Evolutionary conservation across 2,888 invertebrate species (phyloP).

Genomic region (Cylloceria caligata): DNA sequence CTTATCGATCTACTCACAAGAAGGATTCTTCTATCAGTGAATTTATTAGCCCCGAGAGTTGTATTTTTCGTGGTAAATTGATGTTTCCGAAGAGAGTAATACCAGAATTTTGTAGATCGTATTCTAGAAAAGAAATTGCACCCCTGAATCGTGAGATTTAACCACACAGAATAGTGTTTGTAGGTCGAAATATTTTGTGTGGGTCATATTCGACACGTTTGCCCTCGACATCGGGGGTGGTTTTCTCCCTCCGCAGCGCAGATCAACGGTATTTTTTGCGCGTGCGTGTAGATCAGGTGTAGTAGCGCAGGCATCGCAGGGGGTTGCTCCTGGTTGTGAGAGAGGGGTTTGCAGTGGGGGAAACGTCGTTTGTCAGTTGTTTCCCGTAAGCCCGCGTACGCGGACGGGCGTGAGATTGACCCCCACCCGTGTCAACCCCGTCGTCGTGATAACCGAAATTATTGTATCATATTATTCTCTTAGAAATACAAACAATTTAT

Average conservation of each 20-base stretch:
- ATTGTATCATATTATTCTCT: not conserved
- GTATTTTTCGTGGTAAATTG: no score
- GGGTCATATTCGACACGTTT: not conserved
- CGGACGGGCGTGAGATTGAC: conserved; percentile 79
- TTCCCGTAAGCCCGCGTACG: conserved; percentile 83
- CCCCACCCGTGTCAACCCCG: conserved; percentile 64
- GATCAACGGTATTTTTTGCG: conserved; percentile 53
- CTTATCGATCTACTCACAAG: no score
- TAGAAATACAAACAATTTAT: not conserved
- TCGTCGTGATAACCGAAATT: conserved; percentile 52
- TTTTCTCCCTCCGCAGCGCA: conserved; percentile 20
- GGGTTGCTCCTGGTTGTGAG: conserved; percentile 45
- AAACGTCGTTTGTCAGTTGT: conserved; percentile 81
- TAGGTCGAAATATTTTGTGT: not conserved
- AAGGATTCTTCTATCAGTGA: no score
- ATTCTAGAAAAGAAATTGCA: no score
- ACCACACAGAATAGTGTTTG: no score
- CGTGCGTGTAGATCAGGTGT: conserved; percentile 52
- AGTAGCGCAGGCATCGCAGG: conserved; percentile 56
- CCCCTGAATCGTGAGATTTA: no score
- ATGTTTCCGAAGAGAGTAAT: no score
- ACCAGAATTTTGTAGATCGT: no score
- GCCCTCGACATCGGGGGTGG: conserved; percentile 2
- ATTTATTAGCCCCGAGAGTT: no score
- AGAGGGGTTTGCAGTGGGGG: conserved; percentile 71